Evolutionary conservation across 2,113 vertebrate species (phyloP).

Genomic region (Tinamus guttatus): DNA sequence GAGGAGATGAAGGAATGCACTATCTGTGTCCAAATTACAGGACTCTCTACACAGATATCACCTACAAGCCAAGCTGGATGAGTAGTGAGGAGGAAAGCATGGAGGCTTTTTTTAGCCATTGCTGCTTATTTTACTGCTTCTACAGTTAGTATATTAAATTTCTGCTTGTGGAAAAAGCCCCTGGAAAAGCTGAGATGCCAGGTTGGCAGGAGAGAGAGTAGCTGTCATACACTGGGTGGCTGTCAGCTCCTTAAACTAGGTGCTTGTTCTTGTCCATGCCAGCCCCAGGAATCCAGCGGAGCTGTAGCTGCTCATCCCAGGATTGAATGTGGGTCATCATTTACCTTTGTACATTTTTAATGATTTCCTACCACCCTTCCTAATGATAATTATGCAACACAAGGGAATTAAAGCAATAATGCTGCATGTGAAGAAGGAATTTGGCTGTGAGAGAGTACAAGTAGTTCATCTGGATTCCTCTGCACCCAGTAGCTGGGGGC

Average conservation of each 20-base stretch:
- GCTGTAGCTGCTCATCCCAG: background rate
- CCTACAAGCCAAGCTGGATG: background rate
- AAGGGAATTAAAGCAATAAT: background rate
- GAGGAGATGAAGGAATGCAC: background rate
- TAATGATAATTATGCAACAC: background rate
- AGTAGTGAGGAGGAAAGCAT: background rate
- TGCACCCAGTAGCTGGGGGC: fast-evolving
- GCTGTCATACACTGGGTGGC: background rate
- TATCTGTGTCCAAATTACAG: background rate
- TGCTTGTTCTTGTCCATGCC: fast-evolving
- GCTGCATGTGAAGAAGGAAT: background rate
- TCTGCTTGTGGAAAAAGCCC: background rate
- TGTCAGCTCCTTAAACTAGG: background rate
- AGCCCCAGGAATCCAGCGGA: background rate
- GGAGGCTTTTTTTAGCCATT: background rate
- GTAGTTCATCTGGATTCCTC: background rate
- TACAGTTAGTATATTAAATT: background rate
- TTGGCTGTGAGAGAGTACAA: background rate
- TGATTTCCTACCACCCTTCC: background rate
- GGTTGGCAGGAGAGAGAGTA: background rate
- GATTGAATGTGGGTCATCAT: background rate
- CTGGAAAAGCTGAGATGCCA: background rate
- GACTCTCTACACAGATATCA: background rate
- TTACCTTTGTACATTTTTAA: background rate
- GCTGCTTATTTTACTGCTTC: background rate